A percentile compares a stretch with the other conserved stretches of the same genome.
Evolutionary conservation across 2,113 vertebrate genomes (phyloP).

Genomic region (Leptobrachium ailaonicum): DNA sequence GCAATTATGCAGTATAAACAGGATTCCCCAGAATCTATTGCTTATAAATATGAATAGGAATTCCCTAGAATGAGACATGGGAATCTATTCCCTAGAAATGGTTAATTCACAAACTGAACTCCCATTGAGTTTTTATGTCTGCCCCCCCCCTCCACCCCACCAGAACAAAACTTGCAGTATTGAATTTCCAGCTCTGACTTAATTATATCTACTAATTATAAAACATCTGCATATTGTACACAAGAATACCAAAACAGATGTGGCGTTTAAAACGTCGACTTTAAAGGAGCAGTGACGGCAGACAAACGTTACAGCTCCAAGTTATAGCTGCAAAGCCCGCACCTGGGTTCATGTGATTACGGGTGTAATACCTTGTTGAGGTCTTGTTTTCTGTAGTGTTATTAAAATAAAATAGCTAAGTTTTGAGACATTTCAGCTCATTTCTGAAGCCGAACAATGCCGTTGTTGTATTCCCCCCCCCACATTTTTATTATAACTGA

Average conservation of each 20-base stretch:
- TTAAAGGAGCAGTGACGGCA: constrained; percentile 28
- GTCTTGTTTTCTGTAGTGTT: constrained; percentile 16
- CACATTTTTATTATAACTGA: constrained; percentile 24
- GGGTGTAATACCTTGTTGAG: constrained; percentile 38
- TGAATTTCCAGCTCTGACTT: constrained; percentile 42
- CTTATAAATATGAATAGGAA: too few relatives aligned
- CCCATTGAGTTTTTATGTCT: not conserved
- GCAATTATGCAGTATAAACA: too few relatives aligned
- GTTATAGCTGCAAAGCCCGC: constrained; percentile 12
- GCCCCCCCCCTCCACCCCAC: not conserved
- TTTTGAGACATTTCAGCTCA: constrained; percentile 20
- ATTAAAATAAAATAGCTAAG: constrained; percentile 25
- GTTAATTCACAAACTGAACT: not conserved
- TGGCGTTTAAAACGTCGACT: constrained; percentile 33
- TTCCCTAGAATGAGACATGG: too few relatives aligned
- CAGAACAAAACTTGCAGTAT: constrained; percentile 24
- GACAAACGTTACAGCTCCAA: not conserved
- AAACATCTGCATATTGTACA: constrained; percentile 39
- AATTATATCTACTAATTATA: constrained; percentile 49
- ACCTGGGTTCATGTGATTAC: constrained; percentile 44
- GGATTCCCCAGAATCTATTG: too few relatives aligned
- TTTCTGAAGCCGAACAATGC: constrained; percentile 36
- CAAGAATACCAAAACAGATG: constrained; percentile 30
- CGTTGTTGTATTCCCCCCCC: constrained; percentile 29
- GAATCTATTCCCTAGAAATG: not conserved